These are phyloP conservation scores for Stigmatopora nigra DNA, from an alignment of 2,113 vertebrate genomes.

Conservation along the genomic window DNA sequence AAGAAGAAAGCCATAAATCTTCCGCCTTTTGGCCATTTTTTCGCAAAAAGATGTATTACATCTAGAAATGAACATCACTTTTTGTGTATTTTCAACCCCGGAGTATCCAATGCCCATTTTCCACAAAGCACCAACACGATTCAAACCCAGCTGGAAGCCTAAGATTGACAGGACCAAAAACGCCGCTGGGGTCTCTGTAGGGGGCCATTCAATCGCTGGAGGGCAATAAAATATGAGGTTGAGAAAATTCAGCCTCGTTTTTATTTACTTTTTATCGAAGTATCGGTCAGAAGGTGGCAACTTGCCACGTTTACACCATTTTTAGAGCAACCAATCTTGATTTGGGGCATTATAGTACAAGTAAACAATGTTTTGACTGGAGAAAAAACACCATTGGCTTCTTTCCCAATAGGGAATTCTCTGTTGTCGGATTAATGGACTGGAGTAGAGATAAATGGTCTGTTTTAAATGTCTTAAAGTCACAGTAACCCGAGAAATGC, in stretches of 20 bases:
- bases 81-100: background rate
- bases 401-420: background rate
- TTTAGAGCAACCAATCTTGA: background rate
- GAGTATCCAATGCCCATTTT: conserved; percentile 7
- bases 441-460: background rate
- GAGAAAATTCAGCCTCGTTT: conserved; percentile 51
- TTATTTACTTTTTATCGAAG: background rate
- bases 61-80: conserved; percentile 6
- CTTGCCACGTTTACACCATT: background rate
- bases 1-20: background rate
- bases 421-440: background rate
- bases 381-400: background rate
- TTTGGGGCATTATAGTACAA: background rate
- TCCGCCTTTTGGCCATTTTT: background rate
- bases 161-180: conserved; percentile 43
- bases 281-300: conserved; percentile 28
- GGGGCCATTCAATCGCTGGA: conserved; percentile 59
- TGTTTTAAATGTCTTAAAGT: background rate
- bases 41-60: background rate
- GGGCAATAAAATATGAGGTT: conserved; percentile 39
- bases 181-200: conserved; percentile 41
- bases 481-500: background rate
- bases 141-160: conserved; percentile 24
- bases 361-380: background rate
- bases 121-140: conserved; percentile 43